Base-by-base conservation (phyloP, 2,888 invertebrate species). In the Nomada ruficornis region DNA sequence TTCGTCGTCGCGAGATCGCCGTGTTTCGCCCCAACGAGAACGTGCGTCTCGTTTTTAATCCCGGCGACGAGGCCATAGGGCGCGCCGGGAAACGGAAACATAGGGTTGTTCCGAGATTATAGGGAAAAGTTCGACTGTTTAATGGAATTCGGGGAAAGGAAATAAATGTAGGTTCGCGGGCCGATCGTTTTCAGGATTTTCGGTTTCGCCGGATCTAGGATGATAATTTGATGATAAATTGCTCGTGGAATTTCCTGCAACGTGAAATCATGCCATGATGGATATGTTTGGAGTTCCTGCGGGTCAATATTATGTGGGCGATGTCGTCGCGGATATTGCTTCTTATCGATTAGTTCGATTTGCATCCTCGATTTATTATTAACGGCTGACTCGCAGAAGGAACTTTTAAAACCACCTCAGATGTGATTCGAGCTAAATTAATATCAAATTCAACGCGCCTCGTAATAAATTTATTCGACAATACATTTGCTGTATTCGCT, bases 11-110 rank as follows among this genome's bases (percentile, higher is more conserved):
- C n/a, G 55, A 10, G 4, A 15, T 26, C 23, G n/a, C n/a, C 26
- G 20, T 5, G n/a, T 29, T 67, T 74, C 44, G 13, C 36, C 36
- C 29, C 20, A 20, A 20, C 50, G 20, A 15, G 54, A 54, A 36
- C 52, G 15, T 15, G 36, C 36, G 54, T 72, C 57, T 59, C 59
- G 11, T n/a, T 62, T 75, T 57, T 57, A 50, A 64, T 78, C 54
- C 23, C 72, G 36, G 26, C 9, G n/a, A 36, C 36, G 44, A 57
- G 57, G 29, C 57, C 18, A 50, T 36, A 47, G 9, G 63, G 23
- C 44, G 55, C n/a, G 20, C 1, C 13, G 50, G 23, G 50, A 59
- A 18, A 9, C 52, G 62, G 63, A 63, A 72, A 64, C 23, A 72
- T 52, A n/a, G 63, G 62, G 62, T 36, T 71, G 18, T 71, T 52